phyloP scores from a whole-genome alignment of 2,797 vertebrate genomes.

The Neostethus bicornis region DNA sequence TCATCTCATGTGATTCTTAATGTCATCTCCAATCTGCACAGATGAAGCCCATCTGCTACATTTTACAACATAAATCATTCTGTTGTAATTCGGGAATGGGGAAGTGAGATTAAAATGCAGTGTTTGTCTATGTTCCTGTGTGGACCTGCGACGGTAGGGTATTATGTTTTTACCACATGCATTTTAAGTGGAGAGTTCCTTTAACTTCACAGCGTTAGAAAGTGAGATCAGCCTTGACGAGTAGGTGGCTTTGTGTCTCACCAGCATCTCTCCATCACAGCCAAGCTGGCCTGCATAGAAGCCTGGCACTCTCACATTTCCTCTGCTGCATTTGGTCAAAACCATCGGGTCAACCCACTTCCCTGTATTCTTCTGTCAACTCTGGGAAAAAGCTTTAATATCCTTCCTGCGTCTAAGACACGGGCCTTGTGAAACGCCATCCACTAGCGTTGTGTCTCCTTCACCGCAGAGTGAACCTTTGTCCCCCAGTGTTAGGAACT shows the following conservation, averaged over 20 bases:
- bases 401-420: constrained; percentile 75
- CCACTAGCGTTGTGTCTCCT: constrained; percentile 32
- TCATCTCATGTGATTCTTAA: too few relatives aligned
- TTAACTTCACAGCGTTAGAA: constrained; percentile 10
- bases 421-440: constrained; percentile 57
- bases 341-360: constrained; percentile 73
- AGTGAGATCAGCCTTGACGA: constrained; percentile 31
- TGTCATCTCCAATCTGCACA: too few relatives aligned
- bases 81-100: too few relatives aligned
- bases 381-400: constrained; percentile 77
- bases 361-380: constrained; percentile 79
- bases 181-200: constrained; percentile 1
- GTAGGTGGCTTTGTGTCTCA: constrained; percentile 20
- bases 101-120: too few relatives aligned
- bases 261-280: constrained; percentile 45
- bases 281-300: constrained; percentile 50
- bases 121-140: too few relatives aligned
- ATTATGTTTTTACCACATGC: not conserved
- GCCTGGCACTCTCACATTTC: constrained; percentile 68
- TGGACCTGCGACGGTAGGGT: too few relatives aligned
- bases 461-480: constrained; percentile 48
- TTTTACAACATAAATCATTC: too few relatives aligned
- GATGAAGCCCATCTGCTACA: too few relatives aligned
- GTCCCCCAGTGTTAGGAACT: constrained; percentile 65
- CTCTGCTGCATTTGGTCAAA: constrained; percentile 71